These are phyloP conservation scores for Chrysochloris asiatica DNA, from an alignment of 2,113 vertebrate genomes.

Conservation along the genomic window DNA sequence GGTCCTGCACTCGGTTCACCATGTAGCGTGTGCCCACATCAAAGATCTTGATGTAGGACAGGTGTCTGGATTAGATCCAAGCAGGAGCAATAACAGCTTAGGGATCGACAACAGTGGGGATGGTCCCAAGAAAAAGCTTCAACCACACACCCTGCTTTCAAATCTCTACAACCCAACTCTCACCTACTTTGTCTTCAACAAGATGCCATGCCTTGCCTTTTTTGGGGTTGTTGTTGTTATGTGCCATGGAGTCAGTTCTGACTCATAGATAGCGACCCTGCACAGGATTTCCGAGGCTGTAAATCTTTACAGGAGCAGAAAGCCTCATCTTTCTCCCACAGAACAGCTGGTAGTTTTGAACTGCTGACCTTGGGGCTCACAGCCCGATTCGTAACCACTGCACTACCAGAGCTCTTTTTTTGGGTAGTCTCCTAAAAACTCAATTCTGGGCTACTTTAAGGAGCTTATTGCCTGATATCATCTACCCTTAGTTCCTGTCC, in stretches of 20 bases:
- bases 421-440: constrained; percentile 32
- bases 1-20: constrained; percentile 94
- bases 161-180: neutral
- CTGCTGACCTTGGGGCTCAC: too few species aligned
- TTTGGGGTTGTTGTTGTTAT: too few species aligned
- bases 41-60: constrained; percentile 97
- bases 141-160: constrained; percentile 33
- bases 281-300: too few species aligned
- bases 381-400: too few species aligned
- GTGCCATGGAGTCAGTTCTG: too few species aligned
- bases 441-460: neutral
- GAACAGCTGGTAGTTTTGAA: too few species aligned
- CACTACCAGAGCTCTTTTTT: too few species aligned
- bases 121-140: constrained; percentile 64
- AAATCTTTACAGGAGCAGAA: too few species aligned
- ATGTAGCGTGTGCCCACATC: constrained; percentile 92
- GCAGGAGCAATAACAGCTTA: constrained; percentile 34
- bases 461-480: neutral
- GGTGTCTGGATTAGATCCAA: constrained; percentile 79
- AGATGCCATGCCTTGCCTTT: neutral
- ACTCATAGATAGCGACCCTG: too few species aligned
- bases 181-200: constrained; percentile 10
- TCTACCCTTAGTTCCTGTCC: neutral
- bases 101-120: neutral
- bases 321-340: too few species aligned